phyloP scores from a whole-genome alignment of 2,113 vertebrate species.

The Tragelaphus strepsiceros region DNA sequence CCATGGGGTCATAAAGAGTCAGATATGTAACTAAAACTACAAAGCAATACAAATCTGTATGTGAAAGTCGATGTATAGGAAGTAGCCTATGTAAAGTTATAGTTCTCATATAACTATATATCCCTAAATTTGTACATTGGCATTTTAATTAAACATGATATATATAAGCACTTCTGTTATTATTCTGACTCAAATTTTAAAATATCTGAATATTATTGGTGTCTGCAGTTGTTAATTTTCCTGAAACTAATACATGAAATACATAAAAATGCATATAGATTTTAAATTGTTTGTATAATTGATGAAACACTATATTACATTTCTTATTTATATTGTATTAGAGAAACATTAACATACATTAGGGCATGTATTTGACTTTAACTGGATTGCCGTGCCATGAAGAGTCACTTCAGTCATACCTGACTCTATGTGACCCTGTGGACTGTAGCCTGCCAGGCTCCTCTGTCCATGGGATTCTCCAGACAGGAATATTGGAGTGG shows the following conservation, averaged over 20 bases:
- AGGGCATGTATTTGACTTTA: not conserved
- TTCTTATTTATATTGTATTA: not conserved
- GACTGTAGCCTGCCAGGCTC: not conserved
- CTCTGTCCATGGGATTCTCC: not conserved
- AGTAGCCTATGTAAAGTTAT: not conserved
- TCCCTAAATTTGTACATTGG: not conserved
- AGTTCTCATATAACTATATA: not conserved
- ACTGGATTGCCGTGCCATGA: not conserved
- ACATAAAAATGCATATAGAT: not conserved
- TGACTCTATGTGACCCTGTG: not conserved
- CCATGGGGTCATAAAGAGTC: not conserved
- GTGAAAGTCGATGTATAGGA: not conserved
- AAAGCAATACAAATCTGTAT: not conserved
- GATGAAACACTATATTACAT: not conserved
- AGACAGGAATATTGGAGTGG: not conserved
- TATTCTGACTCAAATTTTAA: not conserved
- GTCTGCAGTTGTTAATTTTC: not conserved
- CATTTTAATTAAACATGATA: not conserved
- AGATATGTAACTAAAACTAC: not conserved
- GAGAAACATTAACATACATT: not conserved
- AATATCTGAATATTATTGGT: not conserved
- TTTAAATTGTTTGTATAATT: not conserved
- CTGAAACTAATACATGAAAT: not conserved
- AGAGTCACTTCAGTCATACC: not conserved
- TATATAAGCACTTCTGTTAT: not conserved